phyloP scores from a whole-genome alignment of 2,113 vertebrate genomes.

The Neopipo cinnamomea region DNA sequence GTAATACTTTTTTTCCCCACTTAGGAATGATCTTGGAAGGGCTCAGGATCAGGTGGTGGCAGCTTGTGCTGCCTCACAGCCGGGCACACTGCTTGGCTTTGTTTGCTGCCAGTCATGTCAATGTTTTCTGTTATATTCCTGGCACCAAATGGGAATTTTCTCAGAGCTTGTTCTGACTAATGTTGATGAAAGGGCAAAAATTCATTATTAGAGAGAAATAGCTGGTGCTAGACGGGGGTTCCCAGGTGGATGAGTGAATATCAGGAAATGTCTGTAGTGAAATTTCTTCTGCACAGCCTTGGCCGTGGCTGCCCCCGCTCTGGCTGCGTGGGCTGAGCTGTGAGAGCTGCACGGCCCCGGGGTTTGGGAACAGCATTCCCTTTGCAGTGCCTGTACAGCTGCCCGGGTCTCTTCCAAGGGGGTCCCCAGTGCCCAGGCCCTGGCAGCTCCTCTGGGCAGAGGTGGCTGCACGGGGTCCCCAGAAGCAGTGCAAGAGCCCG shows the following conservation, averaged over 20 bases:
- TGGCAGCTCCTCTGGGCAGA: not conserved
- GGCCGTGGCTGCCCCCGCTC: rapidly evolving
- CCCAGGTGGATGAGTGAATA: not conserved
- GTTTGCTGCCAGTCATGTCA: not conserved
- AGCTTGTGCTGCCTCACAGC: not conserved
- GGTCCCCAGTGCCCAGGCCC: not conserved
- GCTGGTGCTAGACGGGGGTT: not conserved
- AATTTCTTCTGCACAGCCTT: not conserved
- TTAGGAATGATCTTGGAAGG: not conserved
- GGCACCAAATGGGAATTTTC: not conserved
- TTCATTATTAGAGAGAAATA: not conserved
- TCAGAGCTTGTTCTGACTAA: not conserved
- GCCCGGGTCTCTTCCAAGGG: not conserved
- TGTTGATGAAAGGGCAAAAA: constrained; percentile 29
- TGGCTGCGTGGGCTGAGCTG: not conserved
- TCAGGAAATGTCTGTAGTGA: not conserved
- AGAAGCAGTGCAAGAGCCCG: rapidly evolving
- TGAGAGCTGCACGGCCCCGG: rapidly evolving
- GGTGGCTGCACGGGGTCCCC: rapidly evolving
- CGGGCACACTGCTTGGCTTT: not conserved
- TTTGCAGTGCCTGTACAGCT: rapidly evolving
- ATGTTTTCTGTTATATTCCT: not conserved
- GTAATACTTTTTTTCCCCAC: not conserved
- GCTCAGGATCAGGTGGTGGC: not conserved
- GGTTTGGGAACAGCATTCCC: not conserved